Conservation (phyloP, 2,797 vertebrate species). For the Fringilla coelebs region DNA sequence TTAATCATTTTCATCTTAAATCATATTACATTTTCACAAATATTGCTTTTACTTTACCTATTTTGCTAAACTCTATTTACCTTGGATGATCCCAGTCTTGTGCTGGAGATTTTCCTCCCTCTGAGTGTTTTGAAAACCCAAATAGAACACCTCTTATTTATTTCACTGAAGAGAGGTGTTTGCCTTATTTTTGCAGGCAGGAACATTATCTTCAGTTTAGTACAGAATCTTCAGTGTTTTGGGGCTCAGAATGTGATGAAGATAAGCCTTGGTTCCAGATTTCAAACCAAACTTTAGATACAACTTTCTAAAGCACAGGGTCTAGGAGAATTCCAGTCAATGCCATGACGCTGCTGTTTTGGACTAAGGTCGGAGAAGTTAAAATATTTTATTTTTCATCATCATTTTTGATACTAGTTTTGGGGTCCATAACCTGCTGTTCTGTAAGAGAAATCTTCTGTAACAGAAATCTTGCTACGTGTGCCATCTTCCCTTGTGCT, state of each 20-base stretch:
- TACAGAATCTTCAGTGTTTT: not conserved
- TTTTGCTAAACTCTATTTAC: not conserved
- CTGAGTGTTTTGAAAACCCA: not conserved
- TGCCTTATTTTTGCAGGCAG: not conserved
- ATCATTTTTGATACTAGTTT: not conserved
- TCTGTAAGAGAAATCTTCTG: not conserved
- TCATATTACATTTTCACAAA: not conserved
- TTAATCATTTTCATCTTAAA: not conserved
- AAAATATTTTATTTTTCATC: not conserved
- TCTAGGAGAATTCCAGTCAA: not conserved
- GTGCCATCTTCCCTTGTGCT: not conserved
- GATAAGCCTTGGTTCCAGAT: not conserved
- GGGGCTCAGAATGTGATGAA: not conserved
- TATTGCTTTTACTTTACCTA: not conserved
- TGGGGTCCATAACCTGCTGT: not conserved
- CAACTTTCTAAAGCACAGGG: accelerated
- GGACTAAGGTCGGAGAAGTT: not conserved
- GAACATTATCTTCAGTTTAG: not conserved
- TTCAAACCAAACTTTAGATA: not conserved
- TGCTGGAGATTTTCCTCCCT: not conserved
- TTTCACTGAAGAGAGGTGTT: not conserved
- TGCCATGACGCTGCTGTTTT: not conserved
- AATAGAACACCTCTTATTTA: not conserved
- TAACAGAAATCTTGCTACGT: not conserved
- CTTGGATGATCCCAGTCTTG: not conserved